phyloP scores from a whole-genome alignment of 2,888 invertebrate genomes.

The Dasysyrphus tricinctus region DNA sequence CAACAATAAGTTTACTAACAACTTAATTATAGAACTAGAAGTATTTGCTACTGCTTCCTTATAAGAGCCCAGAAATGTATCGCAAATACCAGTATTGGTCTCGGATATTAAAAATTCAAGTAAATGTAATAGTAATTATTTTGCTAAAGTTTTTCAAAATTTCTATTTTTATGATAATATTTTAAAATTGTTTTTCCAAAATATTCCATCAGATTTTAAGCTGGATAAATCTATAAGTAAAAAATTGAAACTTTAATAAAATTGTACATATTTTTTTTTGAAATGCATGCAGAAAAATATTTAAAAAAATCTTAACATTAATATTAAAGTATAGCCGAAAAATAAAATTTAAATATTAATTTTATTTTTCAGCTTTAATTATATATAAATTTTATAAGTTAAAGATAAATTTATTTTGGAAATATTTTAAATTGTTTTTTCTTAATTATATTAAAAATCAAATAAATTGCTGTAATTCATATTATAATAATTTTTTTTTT shows the following conservation, averaged over 20 bases:
- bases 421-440: slow-evolving; percentile 22
- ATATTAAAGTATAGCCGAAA: slow-evolving; percentile 7
- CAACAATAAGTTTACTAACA: too few relatives aligned
- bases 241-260: slow-evolving; percentile 57
- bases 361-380: slow-evolving; percentile 33
- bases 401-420: slow-evolving; percentile 11
- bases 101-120: too few relatives aligned
- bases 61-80: too few relatives aligned
- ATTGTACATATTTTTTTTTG: slow-evolving; percentile 28
- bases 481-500: slow-evolving; percentile 11
- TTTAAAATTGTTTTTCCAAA: not conserved
- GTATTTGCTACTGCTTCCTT: too few relatives aligned
- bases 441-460: slow-evolving; percentile 32
- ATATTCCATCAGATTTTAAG: slow-evolving; percentile 61
- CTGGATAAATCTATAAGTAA: slow-evolving; percentile 56
- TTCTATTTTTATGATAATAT: not conserved
- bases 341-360: slow-evolving; percentile 33
- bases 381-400: not conserved
- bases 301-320: slow-evolving; percentile 38
- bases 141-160: not conserved
- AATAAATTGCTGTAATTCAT: slow-evolving; percentile 10
- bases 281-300: slow-evolving; percentile 53
- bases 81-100: too few relatives aligned
- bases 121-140: too few relatives aligned
- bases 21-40: too few relatives aligned